Conservation (phyloP, 2,113 vertebrate genomes). For the Hyaena hyaena region DNA sequence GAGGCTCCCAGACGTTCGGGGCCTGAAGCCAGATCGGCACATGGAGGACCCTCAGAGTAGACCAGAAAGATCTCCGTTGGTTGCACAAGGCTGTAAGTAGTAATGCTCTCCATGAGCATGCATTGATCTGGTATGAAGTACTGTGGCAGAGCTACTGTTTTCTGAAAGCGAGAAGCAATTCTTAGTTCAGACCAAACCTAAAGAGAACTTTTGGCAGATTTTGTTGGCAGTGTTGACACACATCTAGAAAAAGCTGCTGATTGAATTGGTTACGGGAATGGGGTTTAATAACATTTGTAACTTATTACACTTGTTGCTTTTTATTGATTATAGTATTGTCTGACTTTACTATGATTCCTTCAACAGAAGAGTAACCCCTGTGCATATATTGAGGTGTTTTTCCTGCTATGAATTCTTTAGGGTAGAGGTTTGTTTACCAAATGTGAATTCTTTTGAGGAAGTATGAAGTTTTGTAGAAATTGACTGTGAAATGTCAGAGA, state of each 20-base stretch:
- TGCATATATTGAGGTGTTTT: constrained; percentile 79
- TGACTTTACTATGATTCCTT: constrained; percentile 59
- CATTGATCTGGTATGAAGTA: not conserved
- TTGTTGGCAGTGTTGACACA: constrained; percentile 36
- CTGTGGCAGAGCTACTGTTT: constrained; percentile 26
- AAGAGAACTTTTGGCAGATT: constrained; percentile 46
- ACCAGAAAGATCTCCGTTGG: not conserved
- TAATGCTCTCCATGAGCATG: not conserved
- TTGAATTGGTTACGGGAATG: constrained; percentile 45
- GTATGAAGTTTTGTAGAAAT: constrained; percentile 83
- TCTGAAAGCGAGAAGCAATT: constrained; percentile 38
- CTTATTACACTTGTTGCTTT: constrained; percentile 76
- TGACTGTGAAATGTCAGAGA: constrained; percentile 85
- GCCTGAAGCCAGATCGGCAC: constrained; percentile 34
- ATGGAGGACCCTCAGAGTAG: constrained; percentile 23
- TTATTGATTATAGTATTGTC: constrained; percentile 72
- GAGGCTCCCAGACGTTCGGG: not conserved
- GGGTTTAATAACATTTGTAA: constrained; percentile 80
- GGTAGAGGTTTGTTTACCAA: constrained; percentile 76
- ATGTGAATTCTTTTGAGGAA: constrained; percentile 82
- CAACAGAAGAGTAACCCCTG: constrained; percentile 75
- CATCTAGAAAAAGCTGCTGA: constrained; percentile 41
- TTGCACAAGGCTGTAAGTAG: constrained; percentile 61
- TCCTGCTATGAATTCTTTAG: constrained; percentile 78
- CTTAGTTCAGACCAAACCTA: constrained; percentile 44